Evolutionary conservation across 1,140 invertebrate species (phyloP).

Genomic region (Neoseiulus cucumeris): DNA sequence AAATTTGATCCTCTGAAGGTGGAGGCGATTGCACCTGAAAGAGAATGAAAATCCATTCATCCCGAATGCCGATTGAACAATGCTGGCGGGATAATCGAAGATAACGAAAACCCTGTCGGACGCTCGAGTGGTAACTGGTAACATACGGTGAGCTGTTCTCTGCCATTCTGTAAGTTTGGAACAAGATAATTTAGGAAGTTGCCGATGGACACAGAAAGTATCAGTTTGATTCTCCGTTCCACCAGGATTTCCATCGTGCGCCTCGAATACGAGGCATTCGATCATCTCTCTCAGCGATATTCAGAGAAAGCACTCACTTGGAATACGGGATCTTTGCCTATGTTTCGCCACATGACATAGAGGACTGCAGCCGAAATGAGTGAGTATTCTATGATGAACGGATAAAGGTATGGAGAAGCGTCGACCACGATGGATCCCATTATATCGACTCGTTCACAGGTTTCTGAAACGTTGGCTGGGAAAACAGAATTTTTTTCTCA

Average conservation of each 20-base stretch:
- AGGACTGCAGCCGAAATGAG: slow-evolving; percentile 88
- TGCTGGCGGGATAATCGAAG: not conserved
- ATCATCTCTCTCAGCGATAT: no score
- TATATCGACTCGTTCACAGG: slow-evolving; percentile 21
- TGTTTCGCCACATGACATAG: slow-evolving; percentile 93
- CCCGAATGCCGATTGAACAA: not conserved
- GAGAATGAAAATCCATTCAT: not conserved
- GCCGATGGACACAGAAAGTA: no score
- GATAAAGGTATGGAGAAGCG: slow-evolving; percentile 75
- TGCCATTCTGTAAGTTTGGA: no score
- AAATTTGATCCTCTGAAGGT: not conserved
- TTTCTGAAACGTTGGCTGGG: slow-evolving; percentile 17
- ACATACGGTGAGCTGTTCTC: no score
- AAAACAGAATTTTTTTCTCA: no score
- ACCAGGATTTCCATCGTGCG: no score
- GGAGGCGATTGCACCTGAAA: not conserved
- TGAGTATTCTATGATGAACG: slow-evolving; percentile 91
- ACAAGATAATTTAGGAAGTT: no score
- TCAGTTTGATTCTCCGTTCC: no score
- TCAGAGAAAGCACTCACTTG: not conserved
- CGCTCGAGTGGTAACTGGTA: not conserved
- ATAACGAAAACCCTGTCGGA: not conserved
- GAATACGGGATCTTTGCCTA: slow-evolving; percentile 27
- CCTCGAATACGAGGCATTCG: no score
- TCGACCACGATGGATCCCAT: slow-evolving; percentile 55